Evolutionary conservation across 2,797 vertebrate genomes (phyloP), one percentile per base, ranked within the genome.

Genomic region (Adrianichthys oophorus): DNA sequence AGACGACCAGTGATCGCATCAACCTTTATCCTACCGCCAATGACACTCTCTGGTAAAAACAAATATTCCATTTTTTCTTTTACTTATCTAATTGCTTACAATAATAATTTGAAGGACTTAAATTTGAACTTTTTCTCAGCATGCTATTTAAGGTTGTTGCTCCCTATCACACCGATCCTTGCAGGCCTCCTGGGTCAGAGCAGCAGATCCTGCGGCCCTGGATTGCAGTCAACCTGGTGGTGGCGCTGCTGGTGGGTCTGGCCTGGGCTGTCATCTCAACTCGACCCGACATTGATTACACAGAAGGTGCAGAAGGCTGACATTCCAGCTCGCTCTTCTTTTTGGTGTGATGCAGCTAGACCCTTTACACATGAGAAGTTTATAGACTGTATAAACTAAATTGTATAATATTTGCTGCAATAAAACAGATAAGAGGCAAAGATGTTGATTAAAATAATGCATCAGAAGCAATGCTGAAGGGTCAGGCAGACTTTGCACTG

Each of bases 1-100:
- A 99, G 83, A 96, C 95, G 95, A 96, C 95, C 47, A 96, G 94
- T 59, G 96, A 98, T 79, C 94, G 92, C 52, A 98, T 98, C 78
- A 92, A 95, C 83, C 93, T 96, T 37, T 97, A 97, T 57, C 93
- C 93, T 0, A 86, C 91, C 0, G 92, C 91, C 83, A 98, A 98
- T 10, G 87, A 92, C 52, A 91, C 88, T 2, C 89, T 98, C 60
- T 96, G 96, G 96, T 98, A 91, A 90, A 72, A 46, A 2, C 16
- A 37, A 37, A 37, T 12, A 37, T 37, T 4, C 13, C 13, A 37
- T 0, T 18, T 15, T n/a, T 6, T 48, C 42, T 26, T 13, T 14
- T 4, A 17, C 52, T 48, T 13, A 4, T 15, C 2, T 50, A 4
- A 48, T 16, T 5, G n/a, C 7, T 19, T 15, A 32, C 32, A 40